These are phyloP conservation scores for Drosophila nigrodunni DNA, from an alignment of 1,140 invertebrate species.

Conservation along the genomic window DNA sequence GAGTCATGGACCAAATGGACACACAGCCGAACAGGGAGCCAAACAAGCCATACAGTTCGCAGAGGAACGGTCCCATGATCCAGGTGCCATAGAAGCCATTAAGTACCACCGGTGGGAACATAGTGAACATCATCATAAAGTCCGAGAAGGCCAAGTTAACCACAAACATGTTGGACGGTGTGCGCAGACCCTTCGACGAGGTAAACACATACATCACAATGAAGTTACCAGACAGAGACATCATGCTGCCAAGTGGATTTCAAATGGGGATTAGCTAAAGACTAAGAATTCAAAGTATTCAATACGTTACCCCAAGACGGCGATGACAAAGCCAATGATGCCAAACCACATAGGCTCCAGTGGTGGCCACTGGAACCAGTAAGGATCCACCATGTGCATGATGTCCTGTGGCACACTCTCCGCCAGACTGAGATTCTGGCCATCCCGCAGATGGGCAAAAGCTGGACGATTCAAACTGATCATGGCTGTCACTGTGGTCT, in stretches of 20 bases:
- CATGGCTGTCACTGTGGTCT: slow-evolving; percentile 42
- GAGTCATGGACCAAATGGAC: slow-evolving; percentile 93
- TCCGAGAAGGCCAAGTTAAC: slow-evolving; percentile 93
- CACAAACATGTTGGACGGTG: slow-evolving; percentile 92
- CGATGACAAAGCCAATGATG: slow-evolving; percentile 91
- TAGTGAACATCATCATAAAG: slow-evolving; percentile 92
- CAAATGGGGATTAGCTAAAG: background rate
- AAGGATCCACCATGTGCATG: slow-evolving; percentile 89
- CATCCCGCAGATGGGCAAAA: slow-evolving; percentile 65
- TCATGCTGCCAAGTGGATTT: slow-evolving; percentile 66
- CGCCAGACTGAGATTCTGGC: slow-evolving; percentile 89
- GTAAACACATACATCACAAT: slow-evolving; percentile 93
- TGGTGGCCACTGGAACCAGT: slow-evolving; percentile 91
- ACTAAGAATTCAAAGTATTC: background rate
- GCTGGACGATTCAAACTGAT: slow-evolving; percentile 64
- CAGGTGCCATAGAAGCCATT: slow-evolving; percentile 93
- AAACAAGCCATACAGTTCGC: slow-evolving; percentile 91
- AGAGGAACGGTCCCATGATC: slow-evolving; percentile 90
- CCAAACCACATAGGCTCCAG: slow-evolving; percentile 92
- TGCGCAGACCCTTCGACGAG: slow-evolving; percentile 90
- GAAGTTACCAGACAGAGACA: slow-evolving; percentile 91
- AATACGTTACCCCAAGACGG: slow-evolving; percentile 86
- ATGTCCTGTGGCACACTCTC: slow-evolving; percentile 91
- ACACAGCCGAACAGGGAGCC: slow-evolving; percentile 92
- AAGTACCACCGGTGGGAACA: slow-evolving; percentile 91